phyloP scores from a whole-genome alignment of 2,797 vertebrate species.

The Pangasius krempfi region DNA sequence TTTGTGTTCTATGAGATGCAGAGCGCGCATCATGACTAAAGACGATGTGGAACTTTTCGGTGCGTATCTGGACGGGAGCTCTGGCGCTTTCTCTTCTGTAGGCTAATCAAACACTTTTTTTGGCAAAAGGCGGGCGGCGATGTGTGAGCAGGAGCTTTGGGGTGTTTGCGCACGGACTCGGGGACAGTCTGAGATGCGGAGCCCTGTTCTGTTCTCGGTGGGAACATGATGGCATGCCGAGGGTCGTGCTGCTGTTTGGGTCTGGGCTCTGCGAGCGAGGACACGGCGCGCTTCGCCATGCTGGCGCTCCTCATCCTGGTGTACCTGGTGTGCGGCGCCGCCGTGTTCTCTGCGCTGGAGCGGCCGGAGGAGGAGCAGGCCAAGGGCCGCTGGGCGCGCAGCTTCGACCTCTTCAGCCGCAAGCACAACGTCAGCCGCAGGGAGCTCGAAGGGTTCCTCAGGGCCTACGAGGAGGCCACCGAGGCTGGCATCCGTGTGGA shows the following conservation, averaged over 20 bases:
- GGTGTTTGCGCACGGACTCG: conserved; percentile 10
- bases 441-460: conserved; percentile 78
- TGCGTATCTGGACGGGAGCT: not conserved
- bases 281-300: conserved; percentile 83
- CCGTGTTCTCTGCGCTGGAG: conserved; percentile 86
- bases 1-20: not conserved
- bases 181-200: conserved; percentile 54
- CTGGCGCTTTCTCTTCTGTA: not conserved
- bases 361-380: conserved; percentile 78
- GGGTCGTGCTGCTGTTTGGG: conserved; percentile 69
- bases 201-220: conserved; percentile 36
- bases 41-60: not conserved
- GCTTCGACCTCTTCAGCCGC: conserved; percentile 78
- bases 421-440: conserved; percentile 77
- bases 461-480: conserved; percentile 79
- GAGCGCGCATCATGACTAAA: not conserved
- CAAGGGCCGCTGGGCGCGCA: conserved; percentile 79
- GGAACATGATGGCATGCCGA: conserved; percentile 76
- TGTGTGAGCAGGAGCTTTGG: conserved; percentile 29
- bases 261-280: conserved; percentile 76
- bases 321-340: conserved; percentile 84
- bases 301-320: conserved; percentile 78
- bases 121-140: not conserved
- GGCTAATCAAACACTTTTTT: not conserved
- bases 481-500: conserved; percentile 80